A percentile compares a stretch with the other conserved stretches of the same genome.
phyloP scores from a whole-genome alignment of 2,888 invertebrate species.

The Drosophila niveifrons region DNA sequence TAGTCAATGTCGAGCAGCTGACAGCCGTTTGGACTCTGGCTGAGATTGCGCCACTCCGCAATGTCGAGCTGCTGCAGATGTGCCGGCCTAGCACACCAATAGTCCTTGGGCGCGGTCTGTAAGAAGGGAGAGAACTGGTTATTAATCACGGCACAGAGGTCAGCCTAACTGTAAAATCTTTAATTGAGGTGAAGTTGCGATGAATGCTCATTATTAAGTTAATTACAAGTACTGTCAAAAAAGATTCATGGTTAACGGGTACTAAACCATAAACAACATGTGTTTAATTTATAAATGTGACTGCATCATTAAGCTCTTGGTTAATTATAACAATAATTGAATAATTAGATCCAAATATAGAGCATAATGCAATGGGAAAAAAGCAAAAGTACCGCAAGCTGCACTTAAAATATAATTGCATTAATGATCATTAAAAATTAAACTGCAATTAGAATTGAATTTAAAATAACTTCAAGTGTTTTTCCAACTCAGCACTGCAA shows the following conservation, averaged over 20 bases:
- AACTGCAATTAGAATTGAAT: conserved; percentile 1
- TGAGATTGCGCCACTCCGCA: conserved; percentile 86
- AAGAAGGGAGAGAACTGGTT: neutral
- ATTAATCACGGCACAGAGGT: neutral
- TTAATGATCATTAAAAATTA: conserved; percentile 7
- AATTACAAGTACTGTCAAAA: neutral
- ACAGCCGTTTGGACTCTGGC: conserved; percentile 86
- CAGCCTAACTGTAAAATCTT: neutral
- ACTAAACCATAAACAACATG: neutral
- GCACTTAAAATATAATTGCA: neutral
- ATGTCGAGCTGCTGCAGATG: conserved; percentile 84
- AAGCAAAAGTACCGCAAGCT: neutral
- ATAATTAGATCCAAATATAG: conserved; percentile 19
- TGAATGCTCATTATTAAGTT: neutral
- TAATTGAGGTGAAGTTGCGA: neutral
- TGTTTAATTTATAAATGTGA: conserved; percentile 16
- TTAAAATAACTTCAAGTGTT: neutral
- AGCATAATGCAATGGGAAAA: conserved; percentile 6
- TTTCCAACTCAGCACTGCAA: conserved; percentile 1
- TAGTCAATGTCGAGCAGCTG: conserved; percentile 82
- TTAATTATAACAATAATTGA: conserved; percentile 10
- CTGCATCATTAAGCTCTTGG: conserved; percentile 7
- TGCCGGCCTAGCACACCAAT: conserved; percentile 87
- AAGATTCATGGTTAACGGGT: neutral
- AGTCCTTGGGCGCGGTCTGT: conserved; percentile 86